Conservation (phyloP, 2,113 vertebrate species). For the Lasiurus cinereus region DNA sequence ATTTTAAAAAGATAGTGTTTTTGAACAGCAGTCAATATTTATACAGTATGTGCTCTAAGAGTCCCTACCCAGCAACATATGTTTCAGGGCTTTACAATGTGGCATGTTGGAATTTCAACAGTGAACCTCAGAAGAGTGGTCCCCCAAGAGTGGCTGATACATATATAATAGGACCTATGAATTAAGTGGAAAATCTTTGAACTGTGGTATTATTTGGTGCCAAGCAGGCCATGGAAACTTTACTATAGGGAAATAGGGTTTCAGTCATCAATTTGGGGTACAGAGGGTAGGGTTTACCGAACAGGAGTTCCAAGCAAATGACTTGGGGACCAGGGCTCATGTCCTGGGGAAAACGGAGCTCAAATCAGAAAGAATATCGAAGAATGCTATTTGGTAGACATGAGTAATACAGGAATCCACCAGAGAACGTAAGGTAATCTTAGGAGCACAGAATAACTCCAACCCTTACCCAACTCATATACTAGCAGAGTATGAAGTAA, state of each 20-base stretch:
- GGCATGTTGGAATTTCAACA: background rate
- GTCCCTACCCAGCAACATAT: background rate
- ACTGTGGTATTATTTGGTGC: background rate
- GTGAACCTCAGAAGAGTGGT: background rate
- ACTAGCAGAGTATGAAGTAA: background rate
- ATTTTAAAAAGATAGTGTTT: background rate
- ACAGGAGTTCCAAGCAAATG: conserved; percentile 13
- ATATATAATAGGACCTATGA: background rate
- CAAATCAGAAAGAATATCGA: background rate
- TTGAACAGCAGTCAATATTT: background rate
- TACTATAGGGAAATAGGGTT: background rate
- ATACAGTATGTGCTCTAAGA: background rate
- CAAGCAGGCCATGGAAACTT: background rate
- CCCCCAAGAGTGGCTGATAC: background rate
- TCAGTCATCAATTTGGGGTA: background rate
- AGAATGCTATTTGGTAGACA: background rate
- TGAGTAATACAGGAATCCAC: background rate
- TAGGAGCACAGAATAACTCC: background rate
- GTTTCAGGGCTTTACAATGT: background rate
- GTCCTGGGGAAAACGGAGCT: background rate
- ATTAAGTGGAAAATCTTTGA: background rate
- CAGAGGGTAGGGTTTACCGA: background rate
- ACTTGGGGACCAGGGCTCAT: background rate
- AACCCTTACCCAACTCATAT: background rate
- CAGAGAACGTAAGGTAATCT: background rate